Evolutionary conservation across 2,113 vertebrate genomes (phyloP), one percentile per base, ranked within the genome.

Genomic region (Candoia aspera): DNA sequence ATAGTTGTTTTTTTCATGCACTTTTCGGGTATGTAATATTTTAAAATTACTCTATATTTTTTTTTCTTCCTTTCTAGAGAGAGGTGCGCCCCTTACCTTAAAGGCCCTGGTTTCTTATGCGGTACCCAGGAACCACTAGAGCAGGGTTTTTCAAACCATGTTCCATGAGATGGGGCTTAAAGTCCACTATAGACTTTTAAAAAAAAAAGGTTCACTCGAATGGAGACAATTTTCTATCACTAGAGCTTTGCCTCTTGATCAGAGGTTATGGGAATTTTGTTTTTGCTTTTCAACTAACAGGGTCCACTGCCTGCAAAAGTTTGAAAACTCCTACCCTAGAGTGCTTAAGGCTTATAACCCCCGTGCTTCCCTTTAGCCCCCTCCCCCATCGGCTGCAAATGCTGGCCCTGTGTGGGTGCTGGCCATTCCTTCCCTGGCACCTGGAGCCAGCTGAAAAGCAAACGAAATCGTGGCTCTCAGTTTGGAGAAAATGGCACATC

Each of bases 1-100:
- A 19, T 93, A 58, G 49, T 87, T 68, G 91, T 93, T 64, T 58
- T 88, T 29, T 42, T 58, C 55, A 21, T 95, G 53, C 90, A 0
- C 93, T 89, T 92, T 33, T 86, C 95, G 95, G 96, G 97, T 97
- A 97, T 33, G 97, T 98, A 96, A 95, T 79, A 91, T 91, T 15
- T 55, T 96, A n/a, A 1, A 60, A 91, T 84, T 54, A 1, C 89
- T 91, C 53, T 62, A 10, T 62, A 10, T 11, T 42, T 87, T 1
- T 2, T 4, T 2, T 8, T 8, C 84, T 37, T 57, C 37, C 26
- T n/a, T 26, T 57, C 42, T 60, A n/a, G 46, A 49, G 21, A 54
- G n/a, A 15, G 33, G 19, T 55, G 8, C 26, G 37, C 53, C 86
- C 26, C 0, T 4, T 21, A 37, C 11, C 6, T 89, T 89, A 6